Conservation (phyloP, 2,113 vertebrate species). For the Nycticryphes semicollaris region DNA sequence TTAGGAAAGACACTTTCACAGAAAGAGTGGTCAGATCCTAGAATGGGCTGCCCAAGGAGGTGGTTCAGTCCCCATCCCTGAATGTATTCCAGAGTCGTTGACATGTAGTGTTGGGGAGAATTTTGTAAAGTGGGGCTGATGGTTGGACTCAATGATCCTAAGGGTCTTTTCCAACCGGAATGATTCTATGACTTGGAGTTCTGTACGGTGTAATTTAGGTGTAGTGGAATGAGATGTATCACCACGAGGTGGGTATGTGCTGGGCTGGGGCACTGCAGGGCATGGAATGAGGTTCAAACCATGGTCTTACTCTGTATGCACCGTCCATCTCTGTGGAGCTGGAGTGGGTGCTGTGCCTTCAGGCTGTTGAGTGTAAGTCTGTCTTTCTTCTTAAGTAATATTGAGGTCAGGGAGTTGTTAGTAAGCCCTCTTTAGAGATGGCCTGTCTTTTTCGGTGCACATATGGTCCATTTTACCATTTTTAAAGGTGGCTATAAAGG, state of each 20-base stretch:
- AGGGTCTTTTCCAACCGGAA: no score
- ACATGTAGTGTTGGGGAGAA: no score
- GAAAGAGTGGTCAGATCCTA: no score
- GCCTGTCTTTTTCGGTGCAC: not conserved
- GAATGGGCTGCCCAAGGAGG: no score
- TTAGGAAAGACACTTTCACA: no score
- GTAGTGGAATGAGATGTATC: not conserved
- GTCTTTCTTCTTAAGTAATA: not conserved
- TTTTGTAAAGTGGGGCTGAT: no score
- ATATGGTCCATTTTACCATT: accelerated
- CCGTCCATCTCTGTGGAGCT: not conserved
- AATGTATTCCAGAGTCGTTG: no score
- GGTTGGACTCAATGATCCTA: no score
- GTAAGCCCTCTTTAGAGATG: not conserved
- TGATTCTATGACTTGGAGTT: not conserved
- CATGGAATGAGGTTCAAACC: not conserved
- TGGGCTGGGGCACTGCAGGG: not conserved
- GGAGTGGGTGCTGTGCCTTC: not conserved
- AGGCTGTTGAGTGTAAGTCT: not conserved
- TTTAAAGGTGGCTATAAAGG: not conserved
- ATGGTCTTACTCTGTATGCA: no score
- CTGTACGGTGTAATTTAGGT: no score
- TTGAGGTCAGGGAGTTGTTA: not conserved
- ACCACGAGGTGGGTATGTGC: accelerated
- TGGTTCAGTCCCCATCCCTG: no score